phyloP scores from a whole-genome alignment of 2,888 invertebrate species.

The Dryomyza anilis region DNA sequence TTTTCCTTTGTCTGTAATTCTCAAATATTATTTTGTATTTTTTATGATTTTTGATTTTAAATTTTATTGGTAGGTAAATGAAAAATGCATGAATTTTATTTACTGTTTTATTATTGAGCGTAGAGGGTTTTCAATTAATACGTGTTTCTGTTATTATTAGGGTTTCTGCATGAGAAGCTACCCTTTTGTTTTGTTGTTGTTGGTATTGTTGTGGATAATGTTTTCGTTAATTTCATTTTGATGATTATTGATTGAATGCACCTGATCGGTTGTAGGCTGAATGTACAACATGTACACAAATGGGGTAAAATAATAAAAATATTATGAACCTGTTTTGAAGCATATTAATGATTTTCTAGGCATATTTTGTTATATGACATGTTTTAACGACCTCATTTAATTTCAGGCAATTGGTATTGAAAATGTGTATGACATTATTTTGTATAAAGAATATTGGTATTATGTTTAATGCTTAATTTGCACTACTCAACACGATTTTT shows the following conservation, averaged over 20 bases:
- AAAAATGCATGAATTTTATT: constrained; percentile 12
- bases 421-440: no score
- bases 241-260: constrained; percentile 6
- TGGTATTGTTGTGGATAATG: no score
- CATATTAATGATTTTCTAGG: no score
- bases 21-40: not conserved
- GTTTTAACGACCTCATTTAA: no score
- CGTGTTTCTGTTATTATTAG: not conserved
- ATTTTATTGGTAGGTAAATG: not conserved
- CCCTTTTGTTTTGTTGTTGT: constrained; percentile 26
- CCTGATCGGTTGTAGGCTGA: not conserved
- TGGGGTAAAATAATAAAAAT: not conserved
- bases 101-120: not conserved
- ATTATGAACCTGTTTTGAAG: constrained; percentile 1
- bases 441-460: no score
- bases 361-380: no score
- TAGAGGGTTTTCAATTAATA: not conserved
- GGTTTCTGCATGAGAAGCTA: not conserved
- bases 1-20: not conserved
- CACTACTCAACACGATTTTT: no score
- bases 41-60: not conserved
- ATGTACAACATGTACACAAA: not conserved
- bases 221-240: constrained; percentile 20
- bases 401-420: no score
- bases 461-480: no score